A percentile compares a stretch with the other conserved stretches of the same genome.
Conservation (phyloP, 2,113 vertebrate species). For the Origma solitaria region DNA sequence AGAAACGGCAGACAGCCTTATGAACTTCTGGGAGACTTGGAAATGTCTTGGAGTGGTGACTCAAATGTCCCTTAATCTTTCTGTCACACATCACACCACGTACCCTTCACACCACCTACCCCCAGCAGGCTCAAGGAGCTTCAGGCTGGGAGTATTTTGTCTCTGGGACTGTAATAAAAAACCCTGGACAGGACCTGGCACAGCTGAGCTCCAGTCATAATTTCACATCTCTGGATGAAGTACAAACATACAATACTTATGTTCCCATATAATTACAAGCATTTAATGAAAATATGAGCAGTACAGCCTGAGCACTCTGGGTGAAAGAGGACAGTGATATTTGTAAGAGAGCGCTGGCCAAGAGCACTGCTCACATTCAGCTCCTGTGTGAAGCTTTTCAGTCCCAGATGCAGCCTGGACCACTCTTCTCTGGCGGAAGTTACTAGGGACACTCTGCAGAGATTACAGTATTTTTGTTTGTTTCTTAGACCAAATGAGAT, state of each 20-base stretch:
- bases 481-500: background rate
- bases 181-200: background rate
- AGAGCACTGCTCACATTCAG: background rate
- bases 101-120: background rate
- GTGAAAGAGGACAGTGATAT: background rate
- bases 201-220: background rate
- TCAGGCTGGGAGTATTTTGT: background rate
- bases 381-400: background rate
- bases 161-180: background rate
- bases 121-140: background rate
- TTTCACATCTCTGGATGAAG: background rate
- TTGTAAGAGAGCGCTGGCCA: background rate
- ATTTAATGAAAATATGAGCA: background rate
- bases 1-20: background rate
- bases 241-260: background rate
- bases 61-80: fast-evolving
- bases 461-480: background rate
- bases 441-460: background rate
- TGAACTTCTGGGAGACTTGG: background rate
- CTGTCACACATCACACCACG: background rate
- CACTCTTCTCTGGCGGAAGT: background rate
- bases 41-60: background rate
- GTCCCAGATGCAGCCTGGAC: background rate
- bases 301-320: background rate
- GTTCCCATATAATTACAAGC: background rate